A percentile compares a stretch with the other conserved stretches of the same genome.
phyloP scores from a whole-genome alignment of 2,113 vertebrate species.

The Daphoenositta chrysoptera region DNA sequence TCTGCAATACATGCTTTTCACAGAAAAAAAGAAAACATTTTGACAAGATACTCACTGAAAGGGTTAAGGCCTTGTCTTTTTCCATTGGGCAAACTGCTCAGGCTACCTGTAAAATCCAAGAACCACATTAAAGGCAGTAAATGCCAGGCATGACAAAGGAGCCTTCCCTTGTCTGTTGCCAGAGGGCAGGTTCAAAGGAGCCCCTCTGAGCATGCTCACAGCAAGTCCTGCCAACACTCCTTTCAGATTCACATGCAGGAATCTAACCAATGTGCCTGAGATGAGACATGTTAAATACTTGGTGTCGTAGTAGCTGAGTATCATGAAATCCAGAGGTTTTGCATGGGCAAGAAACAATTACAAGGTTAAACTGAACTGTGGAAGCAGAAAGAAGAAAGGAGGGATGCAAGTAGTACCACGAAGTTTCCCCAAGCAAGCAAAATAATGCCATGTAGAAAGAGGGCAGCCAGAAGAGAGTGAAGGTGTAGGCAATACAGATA shows the following conservation, averaged over 20 bases:
- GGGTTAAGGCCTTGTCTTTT: slow-evolving; percentile 88
- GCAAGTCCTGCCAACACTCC: not conserved
- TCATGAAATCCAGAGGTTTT: not conserved
- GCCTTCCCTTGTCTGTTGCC: not conserved
- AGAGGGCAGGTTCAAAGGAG: not conserved
- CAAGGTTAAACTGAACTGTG: not conserved
- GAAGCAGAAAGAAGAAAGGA: not conserved
- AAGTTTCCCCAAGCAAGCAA: not conserved
- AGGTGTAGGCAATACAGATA: not conserved
- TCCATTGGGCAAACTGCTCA: slow-evolving; percentile 80
- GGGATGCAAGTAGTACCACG: not conserved
- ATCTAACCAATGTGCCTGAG: not conserved
- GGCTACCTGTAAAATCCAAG: slow-evolving; percentile 77
- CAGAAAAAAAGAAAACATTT: not conserved
- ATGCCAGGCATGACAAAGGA: not conserved
- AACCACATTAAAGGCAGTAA: slow-evolving; percentile 23
- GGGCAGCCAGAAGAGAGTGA: not conserved
- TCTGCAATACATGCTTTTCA: not conserved
- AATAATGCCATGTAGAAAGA: not conserved
- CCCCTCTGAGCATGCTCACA: not conserved
- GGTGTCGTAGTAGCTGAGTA: not conserved
- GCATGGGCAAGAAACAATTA: not conserved
- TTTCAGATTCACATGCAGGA: not conserved
- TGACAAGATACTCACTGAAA: slow-evolving; percentile 85
- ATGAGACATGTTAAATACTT: not conserved